Conservation (phyloP, 2,113 vertebrate species). For the Zootoca vivipara region DNA sequence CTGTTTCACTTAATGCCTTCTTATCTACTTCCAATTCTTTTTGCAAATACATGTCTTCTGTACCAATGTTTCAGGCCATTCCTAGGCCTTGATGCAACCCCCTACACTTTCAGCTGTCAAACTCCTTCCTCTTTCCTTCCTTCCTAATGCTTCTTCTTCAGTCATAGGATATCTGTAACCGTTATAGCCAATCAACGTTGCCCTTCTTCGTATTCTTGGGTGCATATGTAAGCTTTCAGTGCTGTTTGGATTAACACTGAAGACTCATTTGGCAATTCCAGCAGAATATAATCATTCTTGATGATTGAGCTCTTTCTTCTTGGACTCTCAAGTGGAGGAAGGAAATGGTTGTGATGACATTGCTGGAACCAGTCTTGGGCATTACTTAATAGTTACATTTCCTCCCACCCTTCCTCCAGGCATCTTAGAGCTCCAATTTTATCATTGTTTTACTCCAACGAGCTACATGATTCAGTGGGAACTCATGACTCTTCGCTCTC, state of each 20-base stretch:
- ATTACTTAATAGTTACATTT: neutral
- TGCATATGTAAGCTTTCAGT: neutral
- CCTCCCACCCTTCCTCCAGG: neutral
- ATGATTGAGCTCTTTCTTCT: neutral
- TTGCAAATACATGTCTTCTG: too few relatives aligned
- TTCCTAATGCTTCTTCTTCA: too few relatives aligned
- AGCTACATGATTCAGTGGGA: neutral
- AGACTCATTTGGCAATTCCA: neutral
- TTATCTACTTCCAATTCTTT: neutral
- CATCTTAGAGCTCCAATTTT: neutral
- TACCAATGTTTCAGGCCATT: neutral
- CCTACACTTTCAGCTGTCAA: neutral
- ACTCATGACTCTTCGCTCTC: neutral
- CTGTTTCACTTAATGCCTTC: neutral
- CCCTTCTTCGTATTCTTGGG: neutral
- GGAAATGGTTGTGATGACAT: neutral
- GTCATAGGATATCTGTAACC: neutral
- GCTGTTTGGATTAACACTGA: neutral
- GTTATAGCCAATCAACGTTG: neutral
- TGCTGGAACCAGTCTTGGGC: too few relatives aligned
- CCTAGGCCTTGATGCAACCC: neutral
- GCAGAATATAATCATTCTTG: neutral
- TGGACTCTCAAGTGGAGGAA: neutral
- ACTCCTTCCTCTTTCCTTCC: neutral
- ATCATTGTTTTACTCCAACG: neutral